Evolutionary conservation across 2,888 invertebrate species (phyloP).

Genomic region (Argynnis bischoffii): DNA sequence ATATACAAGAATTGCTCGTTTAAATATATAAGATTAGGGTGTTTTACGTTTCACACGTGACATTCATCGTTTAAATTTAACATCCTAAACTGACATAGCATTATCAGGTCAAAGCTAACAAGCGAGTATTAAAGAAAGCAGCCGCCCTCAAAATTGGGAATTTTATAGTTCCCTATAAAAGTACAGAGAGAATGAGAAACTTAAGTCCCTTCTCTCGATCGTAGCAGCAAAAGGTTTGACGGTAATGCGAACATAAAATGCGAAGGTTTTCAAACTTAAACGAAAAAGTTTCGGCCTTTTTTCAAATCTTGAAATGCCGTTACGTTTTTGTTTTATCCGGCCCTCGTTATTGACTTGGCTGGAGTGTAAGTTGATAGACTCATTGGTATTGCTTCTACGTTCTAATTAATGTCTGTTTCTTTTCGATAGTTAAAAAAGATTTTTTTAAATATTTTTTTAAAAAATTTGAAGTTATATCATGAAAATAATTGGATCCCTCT

Average conservation of each 20-base stretch:
- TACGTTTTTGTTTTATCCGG: conserved; percentile 47
- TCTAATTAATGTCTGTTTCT: neutral
- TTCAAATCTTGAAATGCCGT: conserved; percentile 61
- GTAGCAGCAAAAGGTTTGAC: conserved; percentile 59
- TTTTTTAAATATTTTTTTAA: too few species aligned
- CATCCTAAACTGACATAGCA: conserved; percentile 14
- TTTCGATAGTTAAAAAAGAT: too few species aligned
- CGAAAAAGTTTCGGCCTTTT: conserved; percentile 65
- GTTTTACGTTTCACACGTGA: conserved; percentile 6
- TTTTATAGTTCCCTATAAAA: conserved; percentile 55
- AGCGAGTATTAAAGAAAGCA: conserved; percentile 42
- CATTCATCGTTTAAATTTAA: conserved; percentile 11
- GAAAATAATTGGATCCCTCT: too few species aligned
- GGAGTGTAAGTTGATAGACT: conserved; percentile 30
- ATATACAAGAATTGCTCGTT: too few species aligned
- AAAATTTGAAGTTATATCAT: too few species aligned
- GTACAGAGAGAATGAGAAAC: conserved; percentile 42
- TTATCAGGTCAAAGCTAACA: conserved; percentile 35
- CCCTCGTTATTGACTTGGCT: conserved; percentile 46
- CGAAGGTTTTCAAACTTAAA: conserved; percentile 57
- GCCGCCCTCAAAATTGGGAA: conserved; percentile 54
- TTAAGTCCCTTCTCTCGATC: conserved; percentile 47
- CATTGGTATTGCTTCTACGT: conserved; percentile 13
- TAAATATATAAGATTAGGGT: too few species aligned
- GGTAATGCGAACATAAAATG: conserved; percentile 65